Evolutionary conservation across 1,140 invertebrate genomes (phyloP), one percentile per base, ranked within the genome.

Genomic region (Notospermus geniculatus): DNA sequence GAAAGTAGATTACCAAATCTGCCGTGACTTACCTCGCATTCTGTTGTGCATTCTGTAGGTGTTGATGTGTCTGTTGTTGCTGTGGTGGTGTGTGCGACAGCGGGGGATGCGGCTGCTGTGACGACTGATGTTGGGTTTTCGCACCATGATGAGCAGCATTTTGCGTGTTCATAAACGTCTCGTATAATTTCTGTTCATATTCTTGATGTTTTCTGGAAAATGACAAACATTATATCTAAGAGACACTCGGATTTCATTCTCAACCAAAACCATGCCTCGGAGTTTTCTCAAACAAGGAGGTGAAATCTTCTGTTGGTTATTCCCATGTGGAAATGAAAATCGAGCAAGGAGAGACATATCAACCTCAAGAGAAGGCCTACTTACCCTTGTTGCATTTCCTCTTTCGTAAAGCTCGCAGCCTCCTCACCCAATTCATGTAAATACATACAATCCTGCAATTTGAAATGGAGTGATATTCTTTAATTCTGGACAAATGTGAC

Each of bases 341-440:
- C n/a, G n/a, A n/a, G n/a, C n/a, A n/a, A n/a, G n/a, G n/a, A n/a
- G n/a, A n/a, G n/a, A n/a, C n/a, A n/a, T n/a, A n/a, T n/a, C n/a
- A n/a, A n/a, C n/a, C n/a, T n/a, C n/a, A n/a, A n/a, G n/a, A n/a
- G n/a, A n/a, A n/a, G n/a, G n/a, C 32, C 4, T 11, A 67, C 65
- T 64, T 73, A 82, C 58, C 95, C 95, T 79, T 92, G 89, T 80
- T 98, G 95, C 97, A 99, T 99, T 84, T 99, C 94, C 83, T 99
- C 94, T 82, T 97, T 97, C 2, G 95, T 97, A 83, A 98, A 98
- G 77, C 92, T 96, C 65, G 95, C 93, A 74, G 95, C 92, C 64
- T 92, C 88, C 85, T 97, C 94, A 71, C 91, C 96, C 80, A 97
- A 86, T 80, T 99, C 95, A 84, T 99, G 97, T 72, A 99, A 87